Conservation (phyloP, 2,888 invertebrate genomes). For the Machimus rusticus region DNA sequence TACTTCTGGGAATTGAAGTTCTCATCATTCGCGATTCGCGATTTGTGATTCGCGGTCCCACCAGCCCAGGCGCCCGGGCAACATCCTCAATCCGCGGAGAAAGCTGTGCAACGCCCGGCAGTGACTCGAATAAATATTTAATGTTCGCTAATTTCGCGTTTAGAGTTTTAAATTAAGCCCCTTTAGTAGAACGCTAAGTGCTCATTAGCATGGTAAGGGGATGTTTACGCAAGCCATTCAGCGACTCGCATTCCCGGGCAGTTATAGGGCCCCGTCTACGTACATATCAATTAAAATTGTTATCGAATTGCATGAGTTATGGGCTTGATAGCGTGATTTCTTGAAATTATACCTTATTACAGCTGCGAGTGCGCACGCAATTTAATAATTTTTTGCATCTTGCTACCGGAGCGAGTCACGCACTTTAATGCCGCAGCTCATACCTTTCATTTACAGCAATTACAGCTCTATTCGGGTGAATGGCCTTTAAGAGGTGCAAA, state of each 20-base stretch:
- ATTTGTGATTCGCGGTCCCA: not conserved
- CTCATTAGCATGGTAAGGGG: constrained; percentile 21
- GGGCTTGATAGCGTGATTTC: constrained; percentile 22
- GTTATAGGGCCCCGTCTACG: not conserved
- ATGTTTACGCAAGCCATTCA: constrained; percentile 23
- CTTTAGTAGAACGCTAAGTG: constrained; percentile 13
- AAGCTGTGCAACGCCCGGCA: not conserved
- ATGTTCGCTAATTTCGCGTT: not conserved
- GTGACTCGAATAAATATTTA: not conserved
- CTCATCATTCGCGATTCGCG: not conserved
- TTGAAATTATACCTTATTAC: constrained; percentile 18
- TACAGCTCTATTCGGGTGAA: not conserved
- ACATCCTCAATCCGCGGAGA: not conserved
- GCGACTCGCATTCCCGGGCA: not conserved
- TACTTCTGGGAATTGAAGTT: constrained; percentile 7
- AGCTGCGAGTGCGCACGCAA: constrained; percentile 33
- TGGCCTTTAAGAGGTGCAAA: not conserved
- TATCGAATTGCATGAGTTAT: constrained; percentile 38
- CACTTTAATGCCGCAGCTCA: not conserved
- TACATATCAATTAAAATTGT: constrained; percentile 35
- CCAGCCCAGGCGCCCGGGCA: not conserved
- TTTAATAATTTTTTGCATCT: constrained; percentile 34
- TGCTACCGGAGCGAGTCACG: not conserved
- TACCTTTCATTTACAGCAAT: not conserved
- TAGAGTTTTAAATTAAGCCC: constrained; percentile 12